Percentiles rank a stretch among this genome's conserved stretches.
Conservation (phyloP, 2,113 vertebrate genomes). For the Embiotoca jacksoni region DNA sequence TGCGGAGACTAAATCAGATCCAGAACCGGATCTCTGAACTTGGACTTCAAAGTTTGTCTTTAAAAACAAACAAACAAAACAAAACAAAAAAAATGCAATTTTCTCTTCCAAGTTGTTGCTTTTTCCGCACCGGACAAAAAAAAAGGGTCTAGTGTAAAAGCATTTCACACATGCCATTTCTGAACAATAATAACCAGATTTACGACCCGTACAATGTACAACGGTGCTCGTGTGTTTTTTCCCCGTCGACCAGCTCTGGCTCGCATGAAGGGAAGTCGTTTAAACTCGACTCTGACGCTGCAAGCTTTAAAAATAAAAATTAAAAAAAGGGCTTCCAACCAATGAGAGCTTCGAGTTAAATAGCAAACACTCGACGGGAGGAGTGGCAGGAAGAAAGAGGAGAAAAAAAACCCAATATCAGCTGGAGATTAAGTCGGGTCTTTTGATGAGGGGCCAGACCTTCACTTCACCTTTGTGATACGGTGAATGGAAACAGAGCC, state of each 20-base stretch:
- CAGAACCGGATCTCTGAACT: not conserved
- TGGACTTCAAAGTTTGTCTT: not conserved
- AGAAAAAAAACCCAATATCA: constrained; percentile 9
- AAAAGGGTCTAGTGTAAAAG: not conserved
- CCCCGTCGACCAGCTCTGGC: constrained; percentile 1
- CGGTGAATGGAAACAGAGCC: constrained; percentile 49
- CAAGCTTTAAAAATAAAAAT: constrained; percentile 39
- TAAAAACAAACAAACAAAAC: not conserved
- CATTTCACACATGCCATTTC: not conserved
- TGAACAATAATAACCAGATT: constrained; percentile 14
- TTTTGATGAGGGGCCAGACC: constrained; percentile 55
- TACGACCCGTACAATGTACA: constrained; percentile 23
- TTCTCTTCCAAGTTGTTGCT: not conserved
- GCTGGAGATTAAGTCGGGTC: constrained; percentile 50
- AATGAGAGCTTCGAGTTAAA: constrained; percentile 61
- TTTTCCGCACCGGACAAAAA: not conserved
- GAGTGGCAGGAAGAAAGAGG: not conserved
- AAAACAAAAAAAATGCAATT: not conserved
- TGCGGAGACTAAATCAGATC: constrained; percentile 19
- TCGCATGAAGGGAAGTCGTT: constrained; percentile 56
- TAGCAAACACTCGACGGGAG: constrained; percentile 22
- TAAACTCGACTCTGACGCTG: constrained; percentile 26
- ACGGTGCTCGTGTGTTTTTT: constrained; percentile 29
- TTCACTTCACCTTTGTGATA: constrained; percentile 57
- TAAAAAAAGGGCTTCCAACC: constrained; percentile 6